A percentile compares a stretch with the other conserved stretches of the same genome.
Conservation (phyloP, 2,113 vertebrate genomes). For the Callionymus lyra region DNA sequence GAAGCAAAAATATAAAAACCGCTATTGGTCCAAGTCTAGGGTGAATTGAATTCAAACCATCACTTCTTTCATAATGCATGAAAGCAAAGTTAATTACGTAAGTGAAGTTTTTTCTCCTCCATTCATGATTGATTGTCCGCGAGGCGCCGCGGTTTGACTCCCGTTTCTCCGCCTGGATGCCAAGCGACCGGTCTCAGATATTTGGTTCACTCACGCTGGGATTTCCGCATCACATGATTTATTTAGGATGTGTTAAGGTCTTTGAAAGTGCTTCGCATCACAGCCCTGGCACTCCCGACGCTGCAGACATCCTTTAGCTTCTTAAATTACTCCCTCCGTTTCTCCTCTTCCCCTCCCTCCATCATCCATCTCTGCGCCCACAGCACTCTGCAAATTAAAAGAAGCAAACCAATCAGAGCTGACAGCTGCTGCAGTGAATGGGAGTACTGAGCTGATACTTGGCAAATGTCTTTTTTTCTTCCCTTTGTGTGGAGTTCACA, state of each 20-base stretch:
- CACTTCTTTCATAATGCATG: constrained; percentile 11
- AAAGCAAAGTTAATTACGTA: constrained; percentile 4
- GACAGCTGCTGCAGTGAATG: constrained; percentile 31
- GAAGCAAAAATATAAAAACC: no score
- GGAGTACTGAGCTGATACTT: constrained; percentile 2
- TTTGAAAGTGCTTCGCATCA: constrained; percentile 36
- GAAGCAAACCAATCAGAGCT: constrained; percentile 33
- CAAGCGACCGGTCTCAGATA: constrained; percentile 22
- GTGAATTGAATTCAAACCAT: no score
- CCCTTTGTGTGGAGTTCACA: constrained; percentile 24
- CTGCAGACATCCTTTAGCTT: constrained; percentile 32
- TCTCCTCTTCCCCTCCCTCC: neutral
- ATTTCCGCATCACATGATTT: constrained; percentile 53
- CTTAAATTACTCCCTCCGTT: constrained; percentile 37
- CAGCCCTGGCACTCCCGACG: constrained; percentile 13
- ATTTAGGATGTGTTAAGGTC: constrained; percentile 51
- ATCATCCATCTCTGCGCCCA: neutral
- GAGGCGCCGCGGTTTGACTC: constrained; percentile 18
- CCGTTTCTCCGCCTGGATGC: constrained; percentile 21
- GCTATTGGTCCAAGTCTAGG: no score
- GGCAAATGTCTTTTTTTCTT: constrained; percentile 1
- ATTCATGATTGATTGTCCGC: constrained; percentile 22
- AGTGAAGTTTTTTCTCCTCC: neutral
- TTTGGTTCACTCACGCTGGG: constrained; percentile 45
- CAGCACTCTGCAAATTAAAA: constrained; percentile 45